Percentiles rank a stretch among this genome's conserved stretches.
phyloP scores from a whole-genome alignment of 1,140 invertebrate genomes.

The Elymnias hypermnestra region DNA sequence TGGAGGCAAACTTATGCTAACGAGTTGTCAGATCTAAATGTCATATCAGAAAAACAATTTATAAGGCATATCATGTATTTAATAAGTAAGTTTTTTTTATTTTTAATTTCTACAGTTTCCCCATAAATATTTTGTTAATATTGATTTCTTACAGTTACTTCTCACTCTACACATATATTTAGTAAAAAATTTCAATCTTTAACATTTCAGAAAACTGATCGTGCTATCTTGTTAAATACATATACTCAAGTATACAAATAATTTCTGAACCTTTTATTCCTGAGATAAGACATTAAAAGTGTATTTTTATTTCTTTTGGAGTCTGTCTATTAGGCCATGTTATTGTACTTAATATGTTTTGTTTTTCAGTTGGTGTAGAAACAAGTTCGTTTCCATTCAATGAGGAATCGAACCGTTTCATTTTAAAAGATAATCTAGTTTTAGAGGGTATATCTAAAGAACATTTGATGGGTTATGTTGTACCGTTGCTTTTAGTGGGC shows the following conservation, averaged over 20 bases:
- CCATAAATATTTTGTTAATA: neutral
- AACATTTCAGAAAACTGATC: too few species aligned
- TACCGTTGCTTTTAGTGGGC: conserved; percentile 51
- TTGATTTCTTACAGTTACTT: too few species aligned
- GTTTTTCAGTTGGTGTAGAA: conserved; percentile 66
- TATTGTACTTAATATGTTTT: too few species aligned
- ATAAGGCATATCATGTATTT: conserved; percentile 72
- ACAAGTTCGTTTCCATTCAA: conserved; percentile 63
- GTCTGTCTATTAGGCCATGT: too few species aligned
- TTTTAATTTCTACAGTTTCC: neutral
- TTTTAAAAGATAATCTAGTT: conserved; percentile 52
- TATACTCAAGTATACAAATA: too few species aligned
- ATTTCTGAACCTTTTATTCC: too few species aligned
- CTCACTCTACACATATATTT: too few species aligned
- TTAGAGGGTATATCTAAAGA: conserved; percentile 62
- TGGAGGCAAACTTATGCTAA: conserved; percentile 47
- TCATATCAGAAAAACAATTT: conserved; percentile 65
- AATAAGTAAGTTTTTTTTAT: conserved; percentile 59
- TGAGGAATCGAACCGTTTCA: conserved; percentile 49
- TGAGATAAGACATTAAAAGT: too few species aligned
- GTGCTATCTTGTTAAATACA: too few species aligned
- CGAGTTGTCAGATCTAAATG: conserved; percentile 34
- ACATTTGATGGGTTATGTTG: conserved; percentile 44
- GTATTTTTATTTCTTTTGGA: too few species aligned
- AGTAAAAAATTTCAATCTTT: too few species aligned